Base-by-base conservation (phyloP, 2,797 vertebrate genomes). In the Avahi laniger region DNA sequence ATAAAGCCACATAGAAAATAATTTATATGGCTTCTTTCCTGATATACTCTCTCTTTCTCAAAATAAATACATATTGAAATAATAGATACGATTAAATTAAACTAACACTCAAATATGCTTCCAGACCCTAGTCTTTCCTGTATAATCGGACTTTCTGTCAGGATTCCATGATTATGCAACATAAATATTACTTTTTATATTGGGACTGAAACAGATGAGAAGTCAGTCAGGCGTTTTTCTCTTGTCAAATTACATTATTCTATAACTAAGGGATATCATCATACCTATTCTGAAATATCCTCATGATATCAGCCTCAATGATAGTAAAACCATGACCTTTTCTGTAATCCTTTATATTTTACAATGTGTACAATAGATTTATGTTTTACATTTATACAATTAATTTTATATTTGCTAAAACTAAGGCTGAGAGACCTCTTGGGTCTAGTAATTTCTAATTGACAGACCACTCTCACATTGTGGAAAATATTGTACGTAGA, bases 71-170 rank as follows among this genome's bases (percentile, higher is more conserved):
- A 43, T n/a, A 85, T 96, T 84, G 93, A 93, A 94, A 84, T 73
- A 96, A 88, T 59, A 83, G 72, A n/a, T 70, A 75, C 28, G 65
- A 88, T 98, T 97, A 96, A 96, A 96, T 92, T 95, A 94, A 97
- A 93, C 24, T 84, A 84, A 84, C 24, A 76, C 61, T 94, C 52
- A 72, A 72, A 72, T 87, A n/a, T 2, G 65, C 22, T 52, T 48
- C 63, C 33, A 63, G 61, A 26, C 24, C 92, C n/a, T 38, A 26
- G 63, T 61, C 18, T 89, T 9, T 93, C 30, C 57, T 63, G 88
- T 50, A 15, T 15, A 78, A 26, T 75, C 4, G 18, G 48, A 38
- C 5, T 65, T 7, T 6, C 48, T 22, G 41, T 75, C 26, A 65
- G 12, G 46, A 92, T 92, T 95, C 38, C 26, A 63, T 57, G 43